phyloP scores from a whole-genome alignment of 2,113 vertebrate genomes.

The Centropus bengalensis region DNA sequence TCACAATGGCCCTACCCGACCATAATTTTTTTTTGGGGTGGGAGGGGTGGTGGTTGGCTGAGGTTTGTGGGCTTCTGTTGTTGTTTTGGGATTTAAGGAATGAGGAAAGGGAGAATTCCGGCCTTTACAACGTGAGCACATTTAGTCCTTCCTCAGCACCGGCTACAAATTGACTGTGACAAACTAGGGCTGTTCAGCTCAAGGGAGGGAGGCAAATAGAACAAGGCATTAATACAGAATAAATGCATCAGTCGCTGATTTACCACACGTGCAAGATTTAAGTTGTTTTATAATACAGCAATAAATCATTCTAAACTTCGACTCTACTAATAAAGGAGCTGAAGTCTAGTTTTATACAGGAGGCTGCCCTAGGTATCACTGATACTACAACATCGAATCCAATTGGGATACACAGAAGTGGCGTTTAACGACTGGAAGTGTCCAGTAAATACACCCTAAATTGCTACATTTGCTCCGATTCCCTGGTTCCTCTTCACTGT shows the following conservation, averaged over 20 bases:
- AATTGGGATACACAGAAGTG: not conserved
- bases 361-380: not conserved
- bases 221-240: not conserved
- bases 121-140: not conserved
- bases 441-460: not conserved
- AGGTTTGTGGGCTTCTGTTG: not conserved
- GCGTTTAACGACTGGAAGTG: not conserved
- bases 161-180: not conserved
- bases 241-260: not conserved
- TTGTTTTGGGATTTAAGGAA: not conserved
- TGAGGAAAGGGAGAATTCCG: not conserved
- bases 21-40: not conserved
- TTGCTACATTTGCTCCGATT: not conserved
- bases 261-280: rapidly evolving
- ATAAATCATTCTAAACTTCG: not conserved
- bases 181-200: not conserved
- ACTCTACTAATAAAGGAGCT: not conserved
- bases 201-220: not conserved
- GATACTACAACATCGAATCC: not conserved
- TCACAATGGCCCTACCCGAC: too few relatives aligned
- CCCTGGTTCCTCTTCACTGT: not conserved
- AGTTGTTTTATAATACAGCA: not conserved
- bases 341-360: not conserved
- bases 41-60: not conserved
- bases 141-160: not conserved